phyloP scores from a whole-genome alignment of 1,140 invertebrate genomes.

The Brachionus rubens region DNA sequence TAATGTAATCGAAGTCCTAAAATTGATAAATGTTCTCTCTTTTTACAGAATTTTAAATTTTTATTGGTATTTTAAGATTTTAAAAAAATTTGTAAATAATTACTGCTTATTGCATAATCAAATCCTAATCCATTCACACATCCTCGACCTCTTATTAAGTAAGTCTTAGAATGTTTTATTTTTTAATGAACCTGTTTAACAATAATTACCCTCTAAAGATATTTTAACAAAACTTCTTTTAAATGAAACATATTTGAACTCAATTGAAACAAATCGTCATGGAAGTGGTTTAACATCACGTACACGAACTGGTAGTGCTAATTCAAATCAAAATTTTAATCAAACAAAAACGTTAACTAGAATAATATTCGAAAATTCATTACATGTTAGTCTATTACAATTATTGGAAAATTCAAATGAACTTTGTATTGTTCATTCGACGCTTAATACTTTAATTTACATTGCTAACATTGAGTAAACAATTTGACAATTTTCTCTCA shows the following conservation, averaged over 20 bases:
- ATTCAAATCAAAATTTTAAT: neutral
- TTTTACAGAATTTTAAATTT: too few species aligned
- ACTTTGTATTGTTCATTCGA: conserved; percentile 5
- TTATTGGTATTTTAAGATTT: conserved; percentile 29
- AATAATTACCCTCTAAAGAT: neutral
- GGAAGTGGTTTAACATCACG: neutral
- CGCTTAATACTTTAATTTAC: conserved; percentile 21
- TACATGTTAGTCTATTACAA: conserved; percentile 26
- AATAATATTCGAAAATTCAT: neutral
- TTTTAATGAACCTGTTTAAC: too few species aligned
- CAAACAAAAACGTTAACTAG: neutral
- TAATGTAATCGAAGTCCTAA: too few species aligned
- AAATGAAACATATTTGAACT: conserved; percentile 16
- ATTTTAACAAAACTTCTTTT: conserved; percentile 24
- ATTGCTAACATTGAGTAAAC: conserved; percentile 37
- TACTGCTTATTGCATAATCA: conserved; percentile 4
- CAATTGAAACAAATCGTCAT: conserved; percentile 2
- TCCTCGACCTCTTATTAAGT: conserved; percentile 2
- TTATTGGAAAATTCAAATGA: conserved; percentile 24
- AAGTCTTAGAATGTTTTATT: neutral
- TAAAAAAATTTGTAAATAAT: conserved; percentile 29
- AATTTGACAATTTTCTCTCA: neutral
- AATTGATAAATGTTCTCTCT: too few species aligned
- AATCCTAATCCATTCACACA: conserved; percentile 25
- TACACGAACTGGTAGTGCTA: neutral